Conservation (phyloP, 1,140 invertebrate genomes). For the Hyles euphorbiae region DNA sequence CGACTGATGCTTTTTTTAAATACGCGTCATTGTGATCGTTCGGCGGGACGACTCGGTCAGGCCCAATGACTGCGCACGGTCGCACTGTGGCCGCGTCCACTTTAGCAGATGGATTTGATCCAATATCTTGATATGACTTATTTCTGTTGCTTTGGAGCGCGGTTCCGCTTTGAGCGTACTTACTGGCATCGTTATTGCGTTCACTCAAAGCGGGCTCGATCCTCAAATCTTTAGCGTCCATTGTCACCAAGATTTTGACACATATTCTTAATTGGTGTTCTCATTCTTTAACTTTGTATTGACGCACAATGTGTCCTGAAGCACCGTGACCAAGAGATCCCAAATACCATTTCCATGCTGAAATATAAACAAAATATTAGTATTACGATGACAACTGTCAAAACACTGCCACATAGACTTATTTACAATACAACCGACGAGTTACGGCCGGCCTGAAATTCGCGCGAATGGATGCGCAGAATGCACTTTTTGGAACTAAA, state of each 20-base stretch:
- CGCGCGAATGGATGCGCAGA: too few relatives aligned
- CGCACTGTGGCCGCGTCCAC: constrained; percentile 48
- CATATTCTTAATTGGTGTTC: constrained; percentile 27
- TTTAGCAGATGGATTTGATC: constrained; percentile 53
- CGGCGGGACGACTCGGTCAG: constrained; percentile 55
- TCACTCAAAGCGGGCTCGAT: constrained; percentile 43
- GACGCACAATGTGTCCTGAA: constrained; percentile 3
- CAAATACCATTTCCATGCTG: constrained; percentile 46
- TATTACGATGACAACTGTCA: constrained; percentile 66
- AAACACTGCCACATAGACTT: constrained; percentile 70
- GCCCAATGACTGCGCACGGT: constrained; percentile 72
- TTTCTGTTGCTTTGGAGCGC: constrained; percentile 41
- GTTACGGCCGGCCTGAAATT: too few relatives aligned
- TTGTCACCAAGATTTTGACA: constrained; percentile 33
- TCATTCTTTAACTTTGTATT: constrained; percentile 38
- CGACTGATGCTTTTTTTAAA: constrained; percentile 46
- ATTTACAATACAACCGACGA: too few relatives aligned
- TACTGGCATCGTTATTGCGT: constrained; percentile 54
- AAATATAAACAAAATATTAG: constrained; percentile 70
- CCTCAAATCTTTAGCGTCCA: constrained; percentile 66
- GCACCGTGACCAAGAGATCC: constrained; percentile 18
- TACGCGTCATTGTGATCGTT: constrained; percentile 37
- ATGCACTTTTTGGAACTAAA: too few relatives aligned
- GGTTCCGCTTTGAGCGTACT: constrained; percentile 43
- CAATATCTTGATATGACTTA: constrained; percentile 57